phyloP scores from a whole-genome alignment of 35 echinoderm and acorn worm species.

The Heliocidaris erythrogramma region DNA sequence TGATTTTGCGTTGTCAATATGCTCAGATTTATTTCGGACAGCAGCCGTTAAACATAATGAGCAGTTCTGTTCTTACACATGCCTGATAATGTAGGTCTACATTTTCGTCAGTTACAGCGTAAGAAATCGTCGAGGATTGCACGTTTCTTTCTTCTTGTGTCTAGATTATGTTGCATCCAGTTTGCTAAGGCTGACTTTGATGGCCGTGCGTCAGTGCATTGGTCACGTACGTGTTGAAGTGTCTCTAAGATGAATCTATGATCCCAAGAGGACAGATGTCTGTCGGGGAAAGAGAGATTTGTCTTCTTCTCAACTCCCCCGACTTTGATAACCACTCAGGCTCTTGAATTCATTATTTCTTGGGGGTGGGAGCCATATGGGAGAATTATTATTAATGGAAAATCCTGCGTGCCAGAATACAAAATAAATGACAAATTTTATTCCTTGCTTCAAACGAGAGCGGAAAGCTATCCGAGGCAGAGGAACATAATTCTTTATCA shows the following conservation, averaged over 20 bases:
- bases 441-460: neutral
- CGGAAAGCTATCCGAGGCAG: neutral
- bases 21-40: too few species aligned
- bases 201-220: neutral
- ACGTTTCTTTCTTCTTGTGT: neutral
- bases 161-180: neutral
- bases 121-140: neutral
- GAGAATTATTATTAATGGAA: conserved; percentile 14
- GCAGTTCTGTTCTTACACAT: neutral
- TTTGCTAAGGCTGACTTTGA: neutral
- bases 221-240: neutral
- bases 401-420: neutral
- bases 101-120: neutral
- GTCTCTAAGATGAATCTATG: neutral
- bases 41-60: neutral
- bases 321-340: neutral
- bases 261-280: neutral
- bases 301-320: neutral
- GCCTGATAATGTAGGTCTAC: neutral
- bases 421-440: neutral
- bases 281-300: neutral
- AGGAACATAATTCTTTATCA: neutral
- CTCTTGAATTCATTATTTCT: neutral
- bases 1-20: too few species aligned
- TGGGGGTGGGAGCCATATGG: neutral